Base-by-base conservation (phyloP, 2,888 invertebrate species). In the Sinhomidia bicolor region DNA sequence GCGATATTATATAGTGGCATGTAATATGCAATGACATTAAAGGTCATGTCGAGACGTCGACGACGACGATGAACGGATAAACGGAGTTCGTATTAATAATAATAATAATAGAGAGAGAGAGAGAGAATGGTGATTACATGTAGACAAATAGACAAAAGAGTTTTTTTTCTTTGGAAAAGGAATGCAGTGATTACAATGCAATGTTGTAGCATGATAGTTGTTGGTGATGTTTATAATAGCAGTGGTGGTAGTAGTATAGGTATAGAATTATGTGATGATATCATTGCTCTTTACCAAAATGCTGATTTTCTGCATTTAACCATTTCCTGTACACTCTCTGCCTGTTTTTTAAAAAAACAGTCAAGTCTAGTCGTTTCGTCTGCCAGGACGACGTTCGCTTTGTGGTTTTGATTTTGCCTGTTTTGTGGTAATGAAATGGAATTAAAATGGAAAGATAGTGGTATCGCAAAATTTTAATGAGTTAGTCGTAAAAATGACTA, bases 21-120 rank as follows among this genome's bases (percentile, higher is more conserved):
- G 10, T 54, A 83, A 82, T 68, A 79, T 51, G 54, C 79, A 79
- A 85, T 80, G 85, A 71, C 85, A 85, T 80, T 85, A 85, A 80
- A 85, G 85, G 85, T 79, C 85, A 71, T 68, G 23, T 85, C 14
- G 84, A 62, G 74, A 47, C 3, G 36, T 36, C 36, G 36, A 36
- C 57, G 32, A 78, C 26, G 44, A 44, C 23, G 44, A 47, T 6
- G 47, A 47, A 74, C 26, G 68, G 41, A 36, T 41, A 44, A 68
- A 44, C 41, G 68, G 6, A 17, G 41, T 10, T 68, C 9, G 12
- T 14, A 62, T 62, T 68, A 68, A 20, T 44, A 36, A 65, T 65
- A 32, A 17, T n/a, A 65, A 29, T 60, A n/a, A n/a, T n/a, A n/a
- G n/a, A n/a, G n/a, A n/a, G n/a, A n/a, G n/a, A n/a, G n/a, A n/a